Base-by-base conservation (phyloP, 2,888 invertebrate genomes). In the Metellina segmentata region DNA sequence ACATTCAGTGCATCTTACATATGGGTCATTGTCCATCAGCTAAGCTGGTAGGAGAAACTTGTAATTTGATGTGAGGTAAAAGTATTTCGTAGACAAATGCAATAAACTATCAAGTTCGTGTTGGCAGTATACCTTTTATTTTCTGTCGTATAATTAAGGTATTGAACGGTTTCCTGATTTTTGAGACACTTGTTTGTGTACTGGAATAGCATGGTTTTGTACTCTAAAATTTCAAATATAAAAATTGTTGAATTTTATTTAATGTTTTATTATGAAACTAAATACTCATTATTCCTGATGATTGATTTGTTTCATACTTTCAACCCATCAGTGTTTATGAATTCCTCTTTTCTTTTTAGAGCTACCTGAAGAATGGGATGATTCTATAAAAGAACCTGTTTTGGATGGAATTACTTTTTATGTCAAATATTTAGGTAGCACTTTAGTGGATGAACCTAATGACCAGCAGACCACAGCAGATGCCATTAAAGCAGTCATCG, bases 401-500 rank as follows among this genome's bases (percentile, higher is more conserved):
- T 93, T 95, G 89, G 95, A 95, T 90, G 95, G 95, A 85, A 95
- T 96, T 77, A 96, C 95, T 69, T 96, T 96, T 94, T 96, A 95
- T 94, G 95, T 97, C 93, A 97, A 97, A 95, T 97, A 97, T 95
- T 96, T 97, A 85, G 98, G 98, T 19, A 96, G 96, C 91, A 97
- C 97, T 34, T 96, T 97, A 6, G 97, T 97, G 9, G 97, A 97
- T 94, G 96, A 97, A 82, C 96, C 97, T 8, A 96, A 96, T 20
- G 97, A 96, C 91, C 97, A 97, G 51, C 96, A 96, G 93, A 96
- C 97, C 52, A 98, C 97, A 88, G 97, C 97, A 5, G 96, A 97
- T 89, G 98, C 98, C 69, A 97, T 98, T 81, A 97, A 97, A 94
- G 96, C 97, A 71, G 97, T 98, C 93, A 96, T 98, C 93, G 96